Evolutionary conservation across 2,797 vertebrate genomes (phyloP).

Genomic region (Coregonus sp.): DNA sequence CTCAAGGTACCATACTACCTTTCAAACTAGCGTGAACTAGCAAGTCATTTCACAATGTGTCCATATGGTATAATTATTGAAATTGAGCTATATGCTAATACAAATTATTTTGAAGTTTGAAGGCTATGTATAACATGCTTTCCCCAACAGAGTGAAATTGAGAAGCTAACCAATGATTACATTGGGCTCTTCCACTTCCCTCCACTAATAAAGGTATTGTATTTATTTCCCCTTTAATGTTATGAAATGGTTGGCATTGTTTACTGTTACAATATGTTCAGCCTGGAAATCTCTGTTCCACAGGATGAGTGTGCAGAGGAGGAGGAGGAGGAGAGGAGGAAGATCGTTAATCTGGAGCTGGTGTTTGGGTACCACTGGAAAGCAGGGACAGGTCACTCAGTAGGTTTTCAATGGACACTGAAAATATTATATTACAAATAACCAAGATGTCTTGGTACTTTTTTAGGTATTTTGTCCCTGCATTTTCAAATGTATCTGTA

Average conservation of each 20-base stretch:
- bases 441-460: background rate
- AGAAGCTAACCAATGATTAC: slow-evolving; percentile 92
- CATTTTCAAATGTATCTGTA: slow-evolving; percentile 24
- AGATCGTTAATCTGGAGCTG: slow-evolving; percentile 80
- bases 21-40: background rate
- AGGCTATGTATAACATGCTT: slow-evolving; percentile 16
- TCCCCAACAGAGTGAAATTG: slow-evolving; percentile 85
- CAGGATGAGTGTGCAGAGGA: slow-evolving; percentile 64
- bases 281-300: slow-evolving; percentile 5
- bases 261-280: slow-evolving; percentile 1
- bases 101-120: slow-evolving; percentile 2
- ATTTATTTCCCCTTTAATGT: background rate
- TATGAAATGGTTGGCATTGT: slow-evolving; percentile 4
- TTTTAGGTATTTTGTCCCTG: background rate
- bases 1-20: slow-evolving; percentile 85
- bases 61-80: background rate
- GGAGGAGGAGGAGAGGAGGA: slow-evolving; percentile 61
- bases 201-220: slow-evolving; percentile 88
- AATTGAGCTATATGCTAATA: background rate
- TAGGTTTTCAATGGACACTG: slow-evolving; percentile 63
- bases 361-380: slow-evolving; percentile 98
- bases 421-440: background rate
- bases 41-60: background rate
- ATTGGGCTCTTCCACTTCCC: slow-evolving; percentile 94
- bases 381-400: slow-evolving; percentile 84